Conservation (phyloP, 1,140 invertebrate species). For the Cydia amplana region DNA sequence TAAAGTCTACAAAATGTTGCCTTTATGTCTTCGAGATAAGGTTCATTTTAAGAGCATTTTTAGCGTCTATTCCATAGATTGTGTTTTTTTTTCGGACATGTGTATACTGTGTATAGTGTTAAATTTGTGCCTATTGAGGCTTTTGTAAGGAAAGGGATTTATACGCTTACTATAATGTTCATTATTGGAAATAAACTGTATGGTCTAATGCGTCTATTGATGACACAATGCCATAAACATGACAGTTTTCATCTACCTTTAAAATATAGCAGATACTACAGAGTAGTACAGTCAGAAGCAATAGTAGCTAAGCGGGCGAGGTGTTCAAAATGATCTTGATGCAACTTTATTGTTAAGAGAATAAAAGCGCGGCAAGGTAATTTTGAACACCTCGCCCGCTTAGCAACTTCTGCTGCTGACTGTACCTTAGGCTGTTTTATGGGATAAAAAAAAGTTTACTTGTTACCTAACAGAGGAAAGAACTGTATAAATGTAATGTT, state of each 20-base stretch:
- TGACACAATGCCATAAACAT: background rate
- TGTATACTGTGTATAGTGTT: slow-evolving; percentile 52
- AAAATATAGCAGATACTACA: too few species aligned
- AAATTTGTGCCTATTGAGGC: slow-evolving; percentile 71
- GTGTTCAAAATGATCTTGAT: too few species aligned
- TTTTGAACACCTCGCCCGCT: too few species aligned
- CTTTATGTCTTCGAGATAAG: slow-evolving; percentile 24
- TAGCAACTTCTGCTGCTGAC: too few species aligned
- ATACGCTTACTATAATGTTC: slow-evolving; percentile 26
- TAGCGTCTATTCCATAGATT: slow-evolving; percentile 44
- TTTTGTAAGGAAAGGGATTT: slow-evolving; percentile 46
- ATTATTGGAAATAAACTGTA: slow-evolving; percentile 15
- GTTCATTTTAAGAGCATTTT: slow-evolving; percentile 39
- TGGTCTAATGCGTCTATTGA: slow-evolving; percentile 6
- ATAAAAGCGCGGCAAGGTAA: too few species aligned
- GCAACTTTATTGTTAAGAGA: too few species aligned
- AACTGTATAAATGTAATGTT: too few species aligned
- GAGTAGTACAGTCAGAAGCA: too few species aligned
- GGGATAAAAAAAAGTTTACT: too few species aligned
- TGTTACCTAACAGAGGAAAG: too few species aligned
- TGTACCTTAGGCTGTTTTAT: too few species aligned
- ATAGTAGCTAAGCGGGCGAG: too few species aligned
- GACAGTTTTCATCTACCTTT: background rate
- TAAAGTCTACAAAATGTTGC: slow-evolving; percentile 12
- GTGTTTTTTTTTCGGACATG: slow-evolving; percentile 54